Conservation (phyloP, 2,888 invertebrate species). For the Lycaena phlaeas region DNA sequence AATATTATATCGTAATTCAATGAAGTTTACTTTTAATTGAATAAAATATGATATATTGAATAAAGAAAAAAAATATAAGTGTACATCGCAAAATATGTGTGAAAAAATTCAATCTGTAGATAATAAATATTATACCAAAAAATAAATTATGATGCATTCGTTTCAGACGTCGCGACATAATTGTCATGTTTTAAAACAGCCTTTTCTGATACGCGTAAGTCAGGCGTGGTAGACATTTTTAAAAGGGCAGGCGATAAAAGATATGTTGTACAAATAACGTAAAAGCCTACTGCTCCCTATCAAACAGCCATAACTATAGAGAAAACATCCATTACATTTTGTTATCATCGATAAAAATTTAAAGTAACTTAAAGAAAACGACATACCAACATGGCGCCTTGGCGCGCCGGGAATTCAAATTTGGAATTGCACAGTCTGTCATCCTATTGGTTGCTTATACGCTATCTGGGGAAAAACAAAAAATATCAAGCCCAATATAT, state of each 20-base stretch:
- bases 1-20: too few relatives aligned
- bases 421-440: constrained; percentile 23
- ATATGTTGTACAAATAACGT: constrained; percentile 1
- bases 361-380: constrained; percentile 21
- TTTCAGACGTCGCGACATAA: too few relatives aligned
- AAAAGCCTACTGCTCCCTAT: constrained; percentile 1
- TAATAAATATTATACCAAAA: too few relatives aligned
- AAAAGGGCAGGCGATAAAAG: constrained; percentile 5
- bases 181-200: too few relatives aligned
- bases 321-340: neutral
- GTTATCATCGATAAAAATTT: neutral
- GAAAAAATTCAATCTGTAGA: too few relatives aligned
- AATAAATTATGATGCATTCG: too few relatives aligned
- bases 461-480: constrained; percentile 17
- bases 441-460: constrained; percentile 28
- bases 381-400: constrained; percentile 28
- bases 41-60: too few relatives aligned
- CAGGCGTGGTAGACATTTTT: too few relatives aligned
- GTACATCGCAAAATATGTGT: too few relatives aligned
- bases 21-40: too few relatives aligned
- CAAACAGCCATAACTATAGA: constrained; percentile 6
- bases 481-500: neutral
- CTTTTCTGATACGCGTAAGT: too few relatives aligned
- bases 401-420: constrained; percentile 25
- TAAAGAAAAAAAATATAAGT: too few relatives aligned